phyloP scores from a whole-genome alignment of 2,888 invertebrate species.

The Polietes domitor region DNA sequence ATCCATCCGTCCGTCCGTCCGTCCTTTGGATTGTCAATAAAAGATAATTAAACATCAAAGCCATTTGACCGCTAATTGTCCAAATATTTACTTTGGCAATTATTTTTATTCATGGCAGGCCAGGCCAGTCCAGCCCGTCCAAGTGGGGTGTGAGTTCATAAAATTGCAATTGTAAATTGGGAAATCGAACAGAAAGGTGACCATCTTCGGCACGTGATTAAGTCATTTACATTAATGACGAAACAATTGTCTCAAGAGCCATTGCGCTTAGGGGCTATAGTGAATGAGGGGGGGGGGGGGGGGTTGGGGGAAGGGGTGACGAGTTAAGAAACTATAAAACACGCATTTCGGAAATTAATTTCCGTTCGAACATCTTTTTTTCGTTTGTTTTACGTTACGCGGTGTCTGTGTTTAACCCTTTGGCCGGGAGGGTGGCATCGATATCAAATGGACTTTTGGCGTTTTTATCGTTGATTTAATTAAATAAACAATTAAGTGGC shows the following conservation, averaged over 20 bases:
- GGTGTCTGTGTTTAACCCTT: conserved; percentile 4
- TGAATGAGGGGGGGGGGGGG: too few species aligned
- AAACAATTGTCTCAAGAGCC: conserved; percentile 54
- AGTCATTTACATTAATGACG: conserved; percentile 62
- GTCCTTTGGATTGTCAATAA: not conserved
- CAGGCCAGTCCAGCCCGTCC: not conserved
- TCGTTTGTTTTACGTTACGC: conserved; percentile 20
- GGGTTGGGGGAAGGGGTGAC: too few species aligned
- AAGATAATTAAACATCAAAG: conserved; percentile 61
- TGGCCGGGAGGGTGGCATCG: not conserved
- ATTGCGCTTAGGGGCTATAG: not conserved
- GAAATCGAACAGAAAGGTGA: conserved; percentile 49
- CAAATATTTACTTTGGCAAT: conserved; percentile 59
- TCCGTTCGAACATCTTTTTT: conserved; percentile 22
- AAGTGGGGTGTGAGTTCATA: conserved; percentile 32
- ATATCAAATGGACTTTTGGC: conserved; percentile 3
- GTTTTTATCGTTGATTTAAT: not conserved
- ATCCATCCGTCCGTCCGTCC: not conserved
- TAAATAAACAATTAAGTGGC: not conserved
- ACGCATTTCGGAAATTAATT: conserved; percentile 60
- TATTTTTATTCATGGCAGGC: conserved; percentile 28
- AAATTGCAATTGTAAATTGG: conserved; percentile 51
- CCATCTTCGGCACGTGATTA: conserved; percentile 65
- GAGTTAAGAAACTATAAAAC: conserved; percentile 16
- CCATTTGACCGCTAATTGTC: conserved; percentile 66